Base-by-base conservation (phyloP, 64 coral and sea anemone genomes). In the Montipora foliosa region DNA sequence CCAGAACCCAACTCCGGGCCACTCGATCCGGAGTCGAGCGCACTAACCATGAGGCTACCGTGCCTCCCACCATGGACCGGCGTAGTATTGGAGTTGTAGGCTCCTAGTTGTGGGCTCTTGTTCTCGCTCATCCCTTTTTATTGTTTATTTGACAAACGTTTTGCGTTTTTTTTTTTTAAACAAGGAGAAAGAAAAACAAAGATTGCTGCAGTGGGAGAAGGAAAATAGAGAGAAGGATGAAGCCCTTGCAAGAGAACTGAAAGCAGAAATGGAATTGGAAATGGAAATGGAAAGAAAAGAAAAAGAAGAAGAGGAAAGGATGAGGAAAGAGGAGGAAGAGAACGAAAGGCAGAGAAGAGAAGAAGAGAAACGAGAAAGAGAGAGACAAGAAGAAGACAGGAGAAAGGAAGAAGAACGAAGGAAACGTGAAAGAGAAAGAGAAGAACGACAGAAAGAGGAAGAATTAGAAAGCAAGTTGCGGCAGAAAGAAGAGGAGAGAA, bases 371-470 rank as follows among this genome's bases (percentile, higher is more conserved):
- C 74, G 47, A 80, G 89, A n/a, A 75, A 76, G 82, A 80, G 47
- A 19, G 83, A 82, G 61, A 64, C 71, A 5, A 11, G 61, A 77
- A 61, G 88, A 81, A 8, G 74, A 81, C 0, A 11, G 61, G 67
- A 61, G 67, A 81, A 8, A 82, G 83, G 76, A 95, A 67, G 81
- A 51, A 68, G 87, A 82, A 89, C 75, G 88, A 75, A 87, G 75
- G 61, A 83, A 68, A 84, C 70, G 90, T 12, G 95, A 95, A 68
- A 94, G 37, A 61, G 89, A 98, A 73, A 94, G 66, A 89, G 93
- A 92, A 22, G 89, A 94, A n/a, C 89, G 86, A 74, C 84, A 97
- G 73, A 98, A 98, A 58, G 96, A 98, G 82, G 89, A 94, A 47
- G 93, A 95, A 21, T 17, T 98, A 25, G 96, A 98, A 73, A 67